Evolutionary conservation across 1,140 invertebrate genomes (phyloP).

Genomic region (Sitodiplosis mosellana): DNA sequence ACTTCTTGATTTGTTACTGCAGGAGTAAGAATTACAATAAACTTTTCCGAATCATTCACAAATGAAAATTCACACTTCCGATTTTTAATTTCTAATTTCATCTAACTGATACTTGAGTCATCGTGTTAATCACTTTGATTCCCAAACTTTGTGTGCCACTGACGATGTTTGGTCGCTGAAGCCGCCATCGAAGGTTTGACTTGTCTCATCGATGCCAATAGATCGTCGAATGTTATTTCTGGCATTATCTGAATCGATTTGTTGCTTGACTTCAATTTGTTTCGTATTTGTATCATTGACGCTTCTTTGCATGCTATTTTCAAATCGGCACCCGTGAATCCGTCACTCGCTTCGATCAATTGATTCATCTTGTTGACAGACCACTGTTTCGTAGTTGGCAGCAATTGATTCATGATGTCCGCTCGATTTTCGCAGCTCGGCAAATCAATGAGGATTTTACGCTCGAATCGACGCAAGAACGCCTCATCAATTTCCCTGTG

Average conservation of each 20-base stretch:
- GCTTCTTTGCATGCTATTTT: conserved; percentile 76
- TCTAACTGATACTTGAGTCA: no score
- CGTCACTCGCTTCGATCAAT: conserved; percentile 43
- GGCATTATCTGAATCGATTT: not conserved
- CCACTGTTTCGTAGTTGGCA: conserved; percentile 25
- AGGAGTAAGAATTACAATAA: not conserved
- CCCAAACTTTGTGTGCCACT: conserved; percentile 12
- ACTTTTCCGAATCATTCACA: not conserved
- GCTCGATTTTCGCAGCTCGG: conserved; percentile 44
- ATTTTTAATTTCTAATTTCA: no score
- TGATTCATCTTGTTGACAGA: conserved; percentile 6
- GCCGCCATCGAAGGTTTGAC: conserved; percentile 15
- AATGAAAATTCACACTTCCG: not conserved
- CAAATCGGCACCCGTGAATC: conserved; percentile 67
- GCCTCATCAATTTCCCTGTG: conserved; percentile 73
- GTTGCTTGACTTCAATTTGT: not conserved
- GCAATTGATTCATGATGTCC: conserved; percentile 43
- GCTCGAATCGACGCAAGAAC: conserved; percentile 72
- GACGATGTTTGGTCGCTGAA: conserved; percentile 13
- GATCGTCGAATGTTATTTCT: conserved; percentile 1
- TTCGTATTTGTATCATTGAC: conserved; percentile 39
- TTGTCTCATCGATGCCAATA: conserved; percentile 11
- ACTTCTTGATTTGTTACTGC: no score
- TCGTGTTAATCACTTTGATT: not conserved
- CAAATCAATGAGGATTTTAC: conserved; percentile 62